Evolutionary conservation across 2,113 vertebrate genomes (phyloP).

Genomic region (Nesospiza acunhae): DNA sequence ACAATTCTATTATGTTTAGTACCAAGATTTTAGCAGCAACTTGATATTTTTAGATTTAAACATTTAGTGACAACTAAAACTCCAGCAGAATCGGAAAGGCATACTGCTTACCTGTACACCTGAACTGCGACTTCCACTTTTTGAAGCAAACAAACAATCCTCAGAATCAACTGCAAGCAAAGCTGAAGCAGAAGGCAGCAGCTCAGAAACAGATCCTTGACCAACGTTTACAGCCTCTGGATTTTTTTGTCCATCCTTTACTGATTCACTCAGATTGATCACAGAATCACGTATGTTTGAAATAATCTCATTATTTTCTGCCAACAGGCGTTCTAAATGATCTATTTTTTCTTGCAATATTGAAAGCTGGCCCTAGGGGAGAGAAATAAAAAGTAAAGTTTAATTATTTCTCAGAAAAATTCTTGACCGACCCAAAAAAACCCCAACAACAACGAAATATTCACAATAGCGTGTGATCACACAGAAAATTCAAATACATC

Average conservation of each 20-base stretch:
- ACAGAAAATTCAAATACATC: background rate
- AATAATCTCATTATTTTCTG: conserved; percentile 92
- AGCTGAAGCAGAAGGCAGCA: conserved; percentile 39
- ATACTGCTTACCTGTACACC: conserved; percentile 80
- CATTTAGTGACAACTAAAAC: background rate
- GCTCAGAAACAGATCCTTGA: conserved; percentile 63
- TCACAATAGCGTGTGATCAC: background rate
- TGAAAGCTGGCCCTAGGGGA: conserved; percentile 83
- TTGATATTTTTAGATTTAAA: background rate
- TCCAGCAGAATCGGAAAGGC: background rate
- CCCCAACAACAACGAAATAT: background rate
- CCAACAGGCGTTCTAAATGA: conserved; percentile 85
- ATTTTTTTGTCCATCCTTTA: conserved; percentile 74
- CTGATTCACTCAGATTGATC: conserved; percentile 82
- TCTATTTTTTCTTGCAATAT: conserved; percentile 92
- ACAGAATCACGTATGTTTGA: conserved; percentile 86
- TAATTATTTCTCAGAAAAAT: background rate
- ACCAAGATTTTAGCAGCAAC: background rate
- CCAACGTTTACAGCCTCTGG: conserved; percentile 76
- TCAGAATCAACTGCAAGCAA: conserved; percentile 67
- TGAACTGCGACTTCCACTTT: conserved; percentile 58
- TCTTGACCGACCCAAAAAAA: background rate
- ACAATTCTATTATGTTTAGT: background rate
- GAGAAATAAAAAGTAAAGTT: background rate
- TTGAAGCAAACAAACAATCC: conserved; percentile 77